Evolutionary conservation across 2,113 vertebrate species (phyloP).

Genomic region (Bostrychus sinensis): DNA sequence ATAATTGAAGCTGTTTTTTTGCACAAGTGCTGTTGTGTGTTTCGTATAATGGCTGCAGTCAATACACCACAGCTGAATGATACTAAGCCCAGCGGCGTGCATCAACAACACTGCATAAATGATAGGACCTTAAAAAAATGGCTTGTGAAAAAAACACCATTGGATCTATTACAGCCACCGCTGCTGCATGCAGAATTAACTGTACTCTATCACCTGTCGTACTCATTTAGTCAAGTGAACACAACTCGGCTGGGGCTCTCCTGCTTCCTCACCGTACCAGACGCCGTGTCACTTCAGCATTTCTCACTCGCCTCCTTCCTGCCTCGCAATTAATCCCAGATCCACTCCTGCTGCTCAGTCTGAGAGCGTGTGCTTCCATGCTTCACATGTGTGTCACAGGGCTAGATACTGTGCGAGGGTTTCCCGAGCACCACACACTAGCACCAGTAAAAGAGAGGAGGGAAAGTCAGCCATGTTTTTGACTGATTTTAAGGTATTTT

Average conservation of each 20-base stretch:
- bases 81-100: not conserved
- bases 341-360: constrained; percentile 27
- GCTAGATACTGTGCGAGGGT: constrained; percentile 43
- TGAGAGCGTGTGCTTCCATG: not conserved
- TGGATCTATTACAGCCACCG: not conserved
- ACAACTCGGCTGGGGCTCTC: constrained; percentile 40
- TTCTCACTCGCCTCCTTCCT: constrained; percentile 27
- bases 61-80: not conserved
- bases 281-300: constrained; percentile 57
- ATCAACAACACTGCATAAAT: constrained; percentile 18
- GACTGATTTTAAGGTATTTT: not conserved
- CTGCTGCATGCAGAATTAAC: constrained; percentile 39
- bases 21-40: not conserved
- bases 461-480: not conserved
- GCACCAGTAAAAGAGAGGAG: not conserved
- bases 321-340: constrained; percentile 48
- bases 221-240: constrained; percentile 45
- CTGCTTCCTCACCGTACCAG: constrained; percentile 26
- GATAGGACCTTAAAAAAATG: not conserved
- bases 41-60: not conserved
- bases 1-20: not conserved
- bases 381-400: constrained; percentile 19
- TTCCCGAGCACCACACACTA: constrained; percentile 16
- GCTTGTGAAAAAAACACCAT: constrained; percentile 1
- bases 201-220: constrained; percentile 54